A percentile compares a stretch with the other conserved stretches of the same genome.
Conservation (phyloP, 92 coral and sea anemone genomes). For the Actinostola sp. region DNA sequence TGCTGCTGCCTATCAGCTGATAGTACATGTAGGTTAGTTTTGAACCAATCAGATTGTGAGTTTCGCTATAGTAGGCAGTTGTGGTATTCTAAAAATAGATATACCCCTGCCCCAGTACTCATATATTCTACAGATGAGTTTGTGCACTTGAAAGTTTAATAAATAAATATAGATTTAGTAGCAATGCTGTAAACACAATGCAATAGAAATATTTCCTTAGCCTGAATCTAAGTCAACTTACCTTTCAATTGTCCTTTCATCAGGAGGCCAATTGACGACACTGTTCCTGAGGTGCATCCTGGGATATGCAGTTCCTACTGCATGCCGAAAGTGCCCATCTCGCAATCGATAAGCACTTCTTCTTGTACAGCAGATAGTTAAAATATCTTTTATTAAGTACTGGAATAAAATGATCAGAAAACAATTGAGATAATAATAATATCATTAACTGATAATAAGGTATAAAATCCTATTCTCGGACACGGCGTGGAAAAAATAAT, state of each 20-base stretch:
- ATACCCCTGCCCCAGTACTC: no score
- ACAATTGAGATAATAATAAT: no score
- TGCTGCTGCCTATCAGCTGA: no score
- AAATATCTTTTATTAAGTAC: slow-evolving; percentile 87
- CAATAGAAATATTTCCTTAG: not conserved
- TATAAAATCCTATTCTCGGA: no score
- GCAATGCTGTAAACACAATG: not conserved
- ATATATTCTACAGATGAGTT: no score
- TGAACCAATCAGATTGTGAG: no score
- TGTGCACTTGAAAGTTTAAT: no score
- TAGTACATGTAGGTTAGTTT: no score
- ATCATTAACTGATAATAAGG: no score
- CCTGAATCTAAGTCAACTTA: not conserved
- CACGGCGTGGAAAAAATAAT: no score
- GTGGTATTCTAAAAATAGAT: no score
- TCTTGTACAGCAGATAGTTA: slow-evolving; percentile 82
- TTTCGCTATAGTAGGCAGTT: no score
- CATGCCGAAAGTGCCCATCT: slow-evolving; percentile 88
- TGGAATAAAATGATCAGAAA: slow-evolving; percentile 33
- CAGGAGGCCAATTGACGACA: slow-evolving; percentile 82
- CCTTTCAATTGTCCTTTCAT: slow-evolving; percentile 47
- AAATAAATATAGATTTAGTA: not conserved
- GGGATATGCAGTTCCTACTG: slow-evolving; percentile 81
- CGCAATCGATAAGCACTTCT: slow-evolving; percentile 78
- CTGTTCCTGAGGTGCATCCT: slow-evolving; percentile 89